A percentile compares a stretch with the other conserved stretches of the same genome.
phyloP scores from a whole-genome alignment of 2,113 vertebrate species.

The Leptodactylus fuscus region DNA sequence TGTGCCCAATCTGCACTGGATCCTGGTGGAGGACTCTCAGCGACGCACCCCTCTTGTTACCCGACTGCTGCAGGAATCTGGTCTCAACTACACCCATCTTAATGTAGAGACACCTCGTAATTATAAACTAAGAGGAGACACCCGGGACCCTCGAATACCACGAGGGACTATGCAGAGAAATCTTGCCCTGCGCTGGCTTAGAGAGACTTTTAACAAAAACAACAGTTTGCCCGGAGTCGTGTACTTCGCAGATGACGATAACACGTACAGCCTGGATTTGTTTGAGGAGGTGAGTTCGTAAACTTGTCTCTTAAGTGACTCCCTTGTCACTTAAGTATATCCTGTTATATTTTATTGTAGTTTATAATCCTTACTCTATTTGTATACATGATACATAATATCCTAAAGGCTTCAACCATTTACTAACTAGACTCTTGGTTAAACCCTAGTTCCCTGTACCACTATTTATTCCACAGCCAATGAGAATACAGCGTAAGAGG shows the following conservation, averaged over 20 bases:
- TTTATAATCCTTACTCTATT: background rate
- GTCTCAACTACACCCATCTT: conserved; percentile 98
- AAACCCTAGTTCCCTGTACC: too few species aligned
- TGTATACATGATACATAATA: too few species aligned
- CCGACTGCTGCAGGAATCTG: conserved; percentile 87
- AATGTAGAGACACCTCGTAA: conserved; percentile 97
- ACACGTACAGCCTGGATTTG: conserved; percentile 98
- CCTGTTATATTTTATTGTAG: too few species aligned
- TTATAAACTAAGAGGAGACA: conserved; percentile 94
- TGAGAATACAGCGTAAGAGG: too few species aligned
- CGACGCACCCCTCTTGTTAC: conserved; percentile 88
- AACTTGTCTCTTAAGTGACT: too few species aligned
- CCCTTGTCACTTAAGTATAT: too few species aligned
- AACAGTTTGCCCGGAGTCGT: conserved; percentile 90
- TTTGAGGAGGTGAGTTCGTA: conserved; percentile 90
- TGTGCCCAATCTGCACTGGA: conserved; percentile 97
- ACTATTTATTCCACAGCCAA: too few species aligned
- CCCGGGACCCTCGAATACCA: conserved; percentile 91
- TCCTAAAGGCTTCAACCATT: too few species aligned
- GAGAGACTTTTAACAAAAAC: conserved; percentile 92
- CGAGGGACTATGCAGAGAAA: conserved; percentile 98
- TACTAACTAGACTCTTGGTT: too few species aligned
- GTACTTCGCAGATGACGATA: conserved; percentile 96
- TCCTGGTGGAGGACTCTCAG: conserved; percentile 96
- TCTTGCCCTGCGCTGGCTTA: conserved; percentile 92